Percentiles rank a stretch among this genome's conserved stretches.
phyloP scores from a whole-genome alignment of 2,797 vertebrate species.

The Jordanella pulchra region DNA sequence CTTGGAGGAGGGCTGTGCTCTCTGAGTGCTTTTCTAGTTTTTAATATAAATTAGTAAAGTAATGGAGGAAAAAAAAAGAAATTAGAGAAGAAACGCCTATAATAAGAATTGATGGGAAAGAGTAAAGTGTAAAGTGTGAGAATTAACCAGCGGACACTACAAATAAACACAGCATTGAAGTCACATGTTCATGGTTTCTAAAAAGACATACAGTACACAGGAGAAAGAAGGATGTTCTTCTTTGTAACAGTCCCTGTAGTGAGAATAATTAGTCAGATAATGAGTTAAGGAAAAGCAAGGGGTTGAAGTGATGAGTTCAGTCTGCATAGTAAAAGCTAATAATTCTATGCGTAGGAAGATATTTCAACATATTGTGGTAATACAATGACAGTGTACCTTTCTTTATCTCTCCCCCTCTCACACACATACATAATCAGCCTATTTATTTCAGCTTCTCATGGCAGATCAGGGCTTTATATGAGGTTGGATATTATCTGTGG shows the following conservation, averaged over 20 bases:
- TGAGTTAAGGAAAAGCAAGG: slow-evolving; percentile 24
- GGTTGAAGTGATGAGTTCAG: slow-evolving; percentile 44
- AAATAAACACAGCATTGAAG: neutral
- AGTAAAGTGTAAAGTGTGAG: slow-evolving; percentile 1
- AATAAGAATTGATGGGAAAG: slow-evolving; percentile 19
- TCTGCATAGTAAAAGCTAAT: slow-evolving; percentile 52
- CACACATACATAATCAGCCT: neutral
- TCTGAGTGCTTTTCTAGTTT: no score
- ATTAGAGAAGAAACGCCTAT: slow-evolving; percentile 4
- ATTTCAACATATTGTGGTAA: slow-evolving; percentile 11
- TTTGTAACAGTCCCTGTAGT: slow-evolving; percentile 35
- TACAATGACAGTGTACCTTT: neutral
- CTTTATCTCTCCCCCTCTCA: neutral
- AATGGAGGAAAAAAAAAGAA: no score
- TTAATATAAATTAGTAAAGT: no score
- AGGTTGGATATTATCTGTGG: neutral
- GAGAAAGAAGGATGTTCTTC: neutral
- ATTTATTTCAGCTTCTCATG: neutral
- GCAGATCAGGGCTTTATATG: no score
- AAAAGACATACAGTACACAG: slow-evolving; percentile 6
- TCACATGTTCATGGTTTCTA: neutral
- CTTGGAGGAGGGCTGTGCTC: no score
- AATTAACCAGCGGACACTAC: slow-evolving; percentile 11
- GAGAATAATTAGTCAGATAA: slow-evolving; percentile 45
- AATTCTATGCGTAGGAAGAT: slow-evolving; percentile 33